phyloP scores from a whole-genome alignment of 2,113 vertebrate species.

The Chlamydotis undulata region DNA sequence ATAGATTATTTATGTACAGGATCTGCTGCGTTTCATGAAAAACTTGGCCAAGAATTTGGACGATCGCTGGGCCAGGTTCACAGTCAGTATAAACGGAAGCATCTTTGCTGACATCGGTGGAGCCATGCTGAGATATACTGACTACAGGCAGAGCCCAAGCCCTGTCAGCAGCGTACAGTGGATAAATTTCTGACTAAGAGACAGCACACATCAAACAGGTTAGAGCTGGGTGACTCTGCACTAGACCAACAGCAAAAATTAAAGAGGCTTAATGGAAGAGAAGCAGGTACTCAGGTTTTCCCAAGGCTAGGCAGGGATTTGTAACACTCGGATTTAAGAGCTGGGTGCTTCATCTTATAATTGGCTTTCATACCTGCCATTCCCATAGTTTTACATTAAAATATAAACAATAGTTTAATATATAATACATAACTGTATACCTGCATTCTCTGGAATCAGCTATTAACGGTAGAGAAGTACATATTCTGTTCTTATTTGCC shows the following conservation, averaged over 20 bases:
- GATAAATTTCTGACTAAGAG: background rate
- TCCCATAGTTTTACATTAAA: background rate
- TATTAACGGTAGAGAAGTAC: constrained; percentile 76
- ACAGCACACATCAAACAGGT: background rate
- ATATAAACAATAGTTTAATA: background rate
- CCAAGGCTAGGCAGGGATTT: background rate
- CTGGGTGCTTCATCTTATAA: background rate
- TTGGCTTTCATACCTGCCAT: background rate
- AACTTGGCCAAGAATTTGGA: background rate
- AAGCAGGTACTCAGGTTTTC: background rate
- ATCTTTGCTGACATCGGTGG: background rate
- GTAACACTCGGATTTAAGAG: background rate
- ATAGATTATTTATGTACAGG: background rate
- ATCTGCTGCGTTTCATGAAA: background rate
- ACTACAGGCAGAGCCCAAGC: background rate
- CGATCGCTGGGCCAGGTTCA: background rate
- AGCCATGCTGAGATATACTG: background rate
- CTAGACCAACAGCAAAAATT: background rate
- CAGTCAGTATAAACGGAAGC: background rate
- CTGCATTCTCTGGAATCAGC: constrained; percentile 86
- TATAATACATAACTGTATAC: constrained; percentile 59
- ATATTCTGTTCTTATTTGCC: constrained; percentile 79
- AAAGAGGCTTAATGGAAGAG: background rate
- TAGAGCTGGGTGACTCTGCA: background rate
- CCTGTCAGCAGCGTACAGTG: background rate